Percentiles rank a stretch among this genome's conserved stretches.
Evolutionary conservation across 1,140 invertebrate species (phyloP).

Genomic region (Panagrolaimus sp.): DNA sequence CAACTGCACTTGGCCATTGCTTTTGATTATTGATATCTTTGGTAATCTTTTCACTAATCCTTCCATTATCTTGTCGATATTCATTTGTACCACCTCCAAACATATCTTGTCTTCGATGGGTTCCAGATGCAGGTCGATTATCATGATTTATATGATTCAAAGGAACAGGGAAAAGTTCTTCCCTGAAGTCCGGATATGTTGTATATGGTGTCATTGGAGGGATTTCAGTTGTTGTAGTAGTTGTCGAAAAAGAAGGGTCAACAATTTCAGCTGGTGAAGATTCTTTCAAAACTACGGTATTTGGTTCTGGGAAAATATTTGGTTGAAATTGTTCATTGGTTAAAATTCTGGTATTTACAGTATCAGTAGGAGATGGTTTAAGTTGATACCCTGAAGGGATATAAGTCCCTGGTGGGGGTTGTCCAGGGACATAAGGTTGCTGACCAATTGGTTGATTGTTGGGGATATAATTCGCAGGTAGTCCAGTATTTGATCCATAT

Average conservation of each 20-base stretch:
- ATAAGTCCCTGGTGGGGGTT: neutral
- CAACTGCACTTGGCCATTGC: conserved; percentile 15
- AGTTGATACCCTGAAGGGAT: neutral
- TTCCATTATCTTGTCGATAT: conserved; percentile 12
- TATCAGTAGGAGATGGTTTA: neutral
- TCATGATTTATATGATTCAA: neutral
- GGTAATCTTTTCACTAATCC: neutral
- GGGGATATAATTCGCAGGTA: neutral
- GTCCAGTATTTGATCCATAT: conserved; percentile 10
- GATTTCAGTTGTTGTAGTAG: neutral
- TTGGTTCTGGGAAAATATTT: neutral
- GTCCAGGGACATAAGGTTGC: neutral
- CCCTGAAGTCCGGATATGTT: neutral
- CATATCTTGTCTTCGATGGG: neutral
- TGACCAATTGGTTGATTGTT: neutral
- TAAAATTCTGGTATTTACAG: neutral
- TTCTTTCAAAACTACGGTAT: neutral
- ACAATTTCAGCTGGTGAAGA: neutral
- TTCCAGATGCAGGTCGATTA: neutral
- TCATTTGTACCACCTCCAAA: conserved; percentile 1
- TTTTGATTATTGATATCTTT: conserved; percentile 13
- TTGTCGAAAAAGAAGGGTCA: neutral
- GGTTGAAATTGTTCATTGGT: neutral
- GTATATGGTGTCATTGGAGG: neutral
- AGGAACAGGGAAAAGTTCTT: neutral